Evolutionary conservation across 2,797 vertebrate species (phyloP), one percentile per base, ranked within the genome.

Genomic region (Melopsittacus undulatus): DNA sequence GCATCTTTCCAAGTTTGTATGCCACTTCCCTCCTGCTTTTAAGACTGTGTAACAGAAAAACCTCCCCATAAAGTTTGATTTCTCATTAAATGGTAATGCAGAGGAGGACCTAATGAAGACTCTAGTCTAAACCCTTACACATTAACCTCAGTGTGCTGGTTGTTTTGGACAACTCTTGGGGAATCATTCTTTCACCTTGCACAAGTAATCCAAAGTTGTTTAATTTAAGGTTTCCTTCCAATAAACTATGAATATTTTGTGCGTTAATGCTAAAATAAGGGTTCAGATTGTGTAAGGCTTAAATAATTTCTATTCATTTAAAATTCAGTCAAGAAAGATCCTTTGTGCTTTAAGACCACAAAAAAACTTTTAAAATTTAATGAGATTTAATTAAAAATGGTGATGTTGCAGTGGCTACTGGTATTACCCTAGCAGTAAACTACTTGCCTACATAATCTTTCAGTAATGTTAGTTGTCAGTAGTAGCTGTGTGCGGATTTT

Each of bases 281-380:
- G 66, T 56, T 83, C 11, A 62, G 36, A 49, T 56, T 70, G 30
- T 57, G 30, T 51, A 49, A 74, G n/a, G n/a, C 46, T 75, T 62
- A 75, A 87, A 69, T 82, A 73, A 70, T 89, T 93, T 74, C 52
- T 85, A 5, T 70, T 94, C 40, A 64, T 32, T 92, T 91, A 62
- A 75, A 80, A 61, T 87, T 93, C 63, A 67, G 48, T 87, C 17
- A 67, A 87, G 72, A 78, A 89, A 51, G 29, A 81, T 80, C 46
- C 61, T 61, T 5, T 70, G 75, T 89, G 61, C 72, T 48, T 89
- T 61, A 85, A 77, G 46, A 77, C 54, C 30, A 79, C 54, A 82
- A 82, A 75, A 74, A 67, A 24, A 67, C 4, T 85, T 79, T 70
- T 12, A 64, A 89, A 74, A 30, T 21, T 52, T 70, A 70, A 84